phyloP scores from a whole-genome alignment of 2,113 vertebrate genomes.

The Gadus chalcogrammus region DNA sequence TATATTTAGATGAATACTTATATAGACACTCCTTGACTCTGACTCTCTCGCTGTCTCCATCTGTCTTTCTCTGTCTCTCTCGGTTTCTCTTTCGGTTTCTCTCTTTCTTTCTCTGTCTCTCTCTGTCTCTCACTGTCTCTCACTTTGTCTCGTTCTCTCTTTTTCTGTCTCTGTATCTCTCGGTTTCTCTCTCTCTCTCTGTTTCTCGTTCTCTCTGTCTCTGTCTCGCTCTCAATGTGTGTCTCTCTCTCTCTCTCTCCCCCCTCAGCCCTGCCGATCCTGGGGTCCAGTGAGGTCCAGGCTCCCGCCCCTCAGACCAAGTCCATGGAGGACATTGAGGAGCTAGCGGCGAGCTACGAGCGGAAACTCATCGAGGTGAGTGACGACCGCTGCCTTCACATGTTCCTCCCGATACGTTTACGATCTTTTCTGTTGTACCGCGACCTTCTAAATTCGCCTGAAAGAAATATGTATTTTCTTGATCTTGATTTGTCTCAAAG shows the following conservation, averaged over 20 bases:
- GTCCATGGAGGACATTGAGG: constrained; percentile 84
- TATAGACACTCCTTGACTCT: no score
- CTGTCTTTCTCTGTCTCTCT: not conserved
- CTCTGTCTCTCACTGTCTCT: not conserved
- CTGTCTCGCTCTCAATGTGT: not conserved
- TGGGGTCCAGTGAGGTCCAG: constrained; percentile 78
- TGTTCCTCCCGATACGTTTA: not conserved
- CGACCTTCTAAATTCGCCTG: no score
- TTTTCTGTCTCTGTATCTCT: not conserved
- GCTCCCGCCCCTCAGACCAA: constrained; percentile 78
- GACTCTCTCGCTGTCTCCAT: no score
- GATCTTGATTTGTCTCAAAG: no score
- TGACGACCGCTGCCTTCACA: not conserved
- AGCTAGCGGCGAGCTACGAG: constrained; percentile 89
- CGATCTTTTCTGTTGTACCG: no score
- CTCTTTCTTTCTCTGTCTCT: not conserved
- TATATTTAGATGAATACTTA: no score
- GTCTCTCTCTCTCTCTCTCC: constrained; percentile 1
- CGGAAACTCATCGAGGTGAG: constrained; percentile 97
- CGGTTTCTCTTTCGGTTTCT: not conserved
- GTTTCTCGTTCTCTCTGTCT: not conserved
- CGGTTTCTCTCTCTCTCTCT: not conserved
- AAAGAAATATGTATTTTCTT: no score
- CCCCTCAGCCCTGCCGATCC: constrained; percentile 59
- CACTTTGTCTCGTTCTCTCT: not conserved